Conservation (phyloP, 2,888 invertebrate genomes). For the Sminthurides aquaticus region DNA sequence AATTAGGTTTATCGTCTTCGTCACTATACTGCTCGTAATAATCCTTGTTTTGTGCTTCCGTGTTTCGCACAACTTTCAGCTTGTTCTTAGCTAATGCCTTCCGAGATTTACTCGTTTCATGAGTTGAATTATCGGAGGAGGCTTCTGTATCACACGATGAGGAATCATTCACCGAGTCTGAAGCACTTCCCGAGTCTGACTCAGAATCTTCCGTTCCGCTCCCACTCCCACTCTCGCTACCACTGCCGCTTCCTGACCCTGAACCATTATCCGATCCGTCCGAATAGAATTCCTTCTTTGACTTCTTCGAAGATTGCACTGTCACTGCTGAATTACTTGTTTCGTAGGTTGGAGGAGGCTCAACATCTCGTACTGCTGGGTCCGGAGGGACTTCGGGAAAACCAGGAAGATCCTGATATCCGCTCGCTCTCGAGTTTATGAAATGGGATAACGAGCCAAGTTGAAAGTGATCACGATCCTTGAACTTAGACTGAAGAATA, state of each 20-base stretch:
- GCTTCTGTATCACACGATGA: conserved; percentile 26
- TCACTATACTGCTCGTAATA: conserved; percentile 31
- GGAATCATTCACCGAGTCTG: conserved; percentile 26
- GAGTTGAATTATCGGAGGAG: conserved; percentile 21
- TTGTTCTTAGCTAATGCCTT: conserved; percentile 33
- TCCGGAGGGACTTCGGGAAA: conserved; percentile 73
- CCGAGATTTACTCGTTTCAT: conserved; percentile 3
- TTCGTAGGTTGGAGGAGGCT: conserved; percentile 46
- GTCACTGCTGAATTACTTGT: background rate
- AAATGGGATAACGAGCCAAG: conserved; percentile 93
- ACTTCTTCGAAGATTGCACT: conserved; percentile 27
- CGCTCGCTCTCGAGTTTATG: conserved; percentile 72
- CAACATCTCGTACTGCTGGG: conserved; percentile 68
- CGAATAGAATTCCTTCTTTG: conserved; percentile 13
- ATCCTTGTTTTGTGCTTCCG: conserved; percentile 10
- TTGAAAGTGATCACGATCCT: conserved; percentile 78
- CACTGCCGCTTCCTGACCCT: conserved; percentile 42
- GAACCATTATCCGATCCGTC: conserved; percentile 18
- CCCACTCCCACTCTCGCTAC: conserved; percentile 41
- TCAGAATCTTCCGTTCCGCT: conserved; percentile 40
- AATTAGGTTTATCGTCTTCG: conserved; percentile 34
- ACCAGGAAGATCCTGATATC: conserved; percentile 79
- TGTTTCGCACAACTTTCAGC: conserved; percentile 15
- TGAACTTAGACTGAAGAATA: conserved; percentile 72
- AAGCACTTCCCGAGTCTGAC: conserved; percentile 28